Conservation (phyloP, 2,888 invertebrate species). For the Sphecodes monilicornis region DNA sequence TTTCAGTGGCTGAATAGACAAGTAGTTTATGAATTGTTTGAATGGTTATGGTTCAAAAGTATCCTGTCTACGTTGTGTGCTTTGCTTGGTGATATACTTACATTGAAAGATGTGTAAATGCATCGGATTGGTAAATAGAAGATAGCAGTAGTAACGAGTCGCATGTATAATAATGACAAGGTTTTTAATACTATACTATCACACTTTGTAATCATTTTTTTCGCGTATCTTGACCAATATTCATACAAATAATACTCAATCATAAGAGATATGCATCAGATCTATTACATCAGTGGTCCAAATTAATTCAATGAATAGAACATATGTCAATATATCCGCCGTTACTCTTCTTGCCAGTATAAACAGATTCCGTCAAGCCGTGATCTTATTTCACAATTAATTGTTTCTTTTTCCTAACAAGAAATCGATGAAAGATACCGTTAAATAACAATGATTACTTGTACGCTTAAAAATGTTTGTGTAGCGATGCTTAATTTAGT, state of each 20-base stretch:
- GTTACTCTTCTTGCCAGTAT: conserved; percentile 33
- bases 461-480: conserved; percentile 12
- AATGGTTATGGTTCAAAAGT: conserved; percentile 61
- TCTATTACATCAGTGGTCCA: conserved; percentile 60
- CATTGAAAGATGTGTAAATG: conserved; percentile 40
- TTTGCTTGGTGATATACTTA: conserved; percentile 58
- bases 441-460: conserved; percentile 16
- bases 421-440: background rate
- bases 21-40: conserved; percentile 64
- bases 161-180: conserved; percentile 47
- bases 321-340: conserved; percentile 45
- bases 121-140: conserved; percentile 49
- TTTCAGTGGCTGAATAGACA: conserved; percentile 63
- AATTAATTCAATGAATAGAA: conserved; percentile 60
- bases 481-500: background rate
- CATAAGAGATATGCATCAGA: conserved; percentile 45
- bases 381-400: background rate
- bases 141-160: conserved; percentile 32
- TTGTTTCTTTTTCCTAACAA: background rate
- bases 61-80: conserved; percentile 52
- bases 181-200: conserved; percentile 47
- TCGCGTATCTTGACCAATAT: conserved; percentile 57
- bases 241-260: conserved; percentile 47
- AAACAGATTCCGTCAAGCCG: conserved; percentile 19
- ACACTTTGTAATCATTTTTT: conserved; percentile 53